These are phyloP conservation scores for Colius striatus DNA, from an alignment of 2,113 vertebrate species.

Conservation along the genomic window DNA sequence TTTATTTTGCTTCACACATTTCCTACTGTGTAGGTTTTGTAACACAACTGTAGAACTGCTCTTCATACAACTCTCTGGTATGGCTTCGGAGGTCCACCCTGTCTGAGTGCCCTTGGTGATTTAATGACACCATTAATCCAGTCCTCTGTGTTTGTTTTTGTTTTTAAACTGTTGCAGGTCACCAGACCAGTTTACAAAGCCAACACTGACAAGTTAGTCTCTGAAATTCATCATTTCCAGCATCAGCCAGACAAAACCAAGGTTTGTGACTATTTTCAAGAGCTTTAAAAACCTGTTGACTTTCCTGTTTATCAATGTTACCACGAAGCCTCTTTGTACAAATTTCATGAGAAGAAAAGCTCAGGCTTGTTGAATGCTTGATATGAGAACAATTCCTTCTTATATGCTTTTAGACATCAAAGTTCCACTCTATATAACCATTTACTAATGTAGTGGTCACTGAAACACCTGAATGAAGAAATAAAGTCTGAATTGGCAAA, in stretches of 20 bases:
- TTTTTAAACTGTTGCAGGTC: constrained; percentile 67
- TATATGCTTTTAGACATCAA: background rate
- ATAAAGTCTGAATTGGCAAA: background rate
- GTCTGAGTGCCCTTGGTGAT: background rate
- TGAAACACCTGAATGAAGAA: background rate
- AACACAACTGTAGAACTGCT: background rate
- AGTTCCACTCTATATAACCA: background rate
- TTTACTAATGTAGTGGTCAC: background rate
- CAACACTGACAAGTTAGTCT: constrained; percentile 67
- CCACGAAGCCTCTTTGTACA: background rate
- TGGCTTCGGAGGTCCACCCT: background rate
- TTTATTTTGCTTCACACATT: background rate
- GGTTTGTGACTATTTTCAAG: constrained; percentile 51
- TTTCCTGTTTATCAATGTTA: background rate
- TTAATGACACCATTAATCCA: background rate
- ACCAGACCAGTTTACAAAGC: constrained; percentile 75
- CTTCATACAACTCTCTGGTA: background rate
- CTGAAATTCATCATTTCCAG: constrained; percentile 75
- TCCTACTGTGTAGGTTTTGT: background rate
- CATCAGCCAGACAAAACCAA: constrained; percentile 47
- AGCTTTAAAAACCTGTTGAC: background rate
- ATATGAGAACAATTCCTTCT: background rate
- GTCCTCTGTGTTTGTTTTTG: background rate
- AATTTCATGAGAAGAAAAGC: background rate
- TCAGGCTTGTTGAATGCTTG: background rate